Percentiles rank a stretch among this genome's conserved stretches.
phyloP scores from a whole-genome alignment of 2,888 invertebrate genomes.

The Hypselothyrea guttata region DNA sequence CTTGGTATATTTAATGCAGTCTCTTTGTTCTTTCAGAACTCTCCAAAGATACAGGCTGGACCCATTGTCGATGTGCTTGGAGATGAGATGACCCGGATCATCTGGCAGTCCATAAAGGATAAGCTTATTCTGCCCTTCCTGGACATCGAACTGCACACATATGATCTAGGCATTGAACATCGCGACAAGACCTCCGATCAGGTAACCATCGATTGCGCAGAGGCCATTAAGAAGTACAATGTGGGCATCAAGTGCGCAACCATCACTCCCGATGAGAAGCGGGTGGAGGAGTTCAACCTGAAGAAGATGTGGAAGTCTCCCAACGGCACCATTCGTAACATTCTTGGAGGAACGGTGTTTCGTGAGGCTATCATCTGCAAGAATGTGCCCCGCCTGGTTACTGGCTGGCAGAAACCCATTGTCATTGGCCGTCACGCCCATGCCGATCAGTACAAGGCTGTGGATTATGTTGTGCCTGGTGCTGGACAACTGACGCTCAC shows the following conservation, averaged over 20 bases:
- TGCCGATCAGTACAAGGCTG: slow-evolving; percentile 98
- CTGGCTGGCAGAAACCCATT: slow-evolving; percentile 97
- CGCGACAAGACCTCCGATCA: slow-evolving; percentile 96
- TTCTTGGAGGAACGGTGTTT: slow-evolving; percentile 89
- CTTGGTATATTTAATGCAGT: too few species aligned
- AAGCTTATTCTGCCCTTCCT: slow-evolving; percentile 98
- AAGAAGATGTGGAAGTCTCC: slow-evolving; percentile 96
- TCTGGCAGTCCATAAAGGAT: slow-evolving; percentile 99
- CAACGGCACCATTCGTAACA: slow-evolving; percentile 94
- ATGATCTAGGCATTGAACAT: slow-evolving; percentile 97
- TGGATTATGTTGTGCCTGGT: slow-evolving; percentile 97
- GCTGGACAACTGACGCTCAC: slow-evolving; percentile 93
- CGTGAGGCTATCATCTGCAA: slow-evolving; percentile 94
- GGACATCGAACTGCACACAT: slow-evolving; percentile 96
- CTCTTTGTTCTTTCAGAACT: slow-evolving; percentile 71
- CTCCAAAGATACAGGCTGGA: slow-evolving; percentile 88
- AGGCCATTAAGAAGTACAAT: slow-evolving; percentile 97
- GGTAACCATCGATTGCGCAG: slow-evolving; percentile 98
- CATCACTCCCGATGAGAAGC: slow-evolving; percentile 98
- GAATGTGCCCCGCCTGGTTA: slow-evolving; percentile 97
- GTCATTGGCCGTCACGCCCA: slow-evolving; percentile 99
- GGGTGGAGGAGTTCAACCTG: slow-evolving; percentile 94
- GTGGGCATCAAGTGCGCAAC: slow-evolving; percentile 99
- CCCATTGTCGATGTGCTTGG: slow-evolving; percentile 96
- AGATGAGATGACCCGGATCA: slow-evolving; percentile 98